Base-by-base conservation (phyloP, 2,888 invertebrate species). In the Lamellibrachia satsuma region DNA sequence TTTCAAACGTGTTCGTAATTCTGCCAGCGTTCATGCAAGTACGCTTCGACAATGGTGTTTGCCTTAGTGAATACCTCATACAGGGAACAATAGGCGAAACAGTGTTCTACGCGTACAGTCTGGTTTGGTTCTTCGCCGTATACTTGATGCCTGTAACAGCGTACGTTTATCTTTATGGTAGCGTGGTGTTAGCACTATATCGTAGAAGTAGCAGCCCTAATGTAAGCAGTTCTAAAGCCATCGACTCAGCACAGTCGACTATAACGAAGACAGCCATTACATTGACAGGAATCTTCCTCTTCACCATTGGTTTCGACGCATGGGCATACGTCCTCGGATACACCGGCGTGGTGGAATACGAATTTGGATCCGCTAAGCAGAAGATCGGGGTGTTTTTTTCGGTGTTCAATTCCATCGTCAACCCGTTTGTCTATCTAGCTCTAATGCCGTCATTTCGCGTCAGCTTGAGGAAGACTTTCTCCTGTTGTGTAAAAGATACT, bases 321-420 rank as follows among this genome's bases (percentile, higher is more conserved):
- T 91, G 91, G 91, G 52, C 91, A 52, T 91, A 91, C n/a, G 22
- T 57, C 52, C 52, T 91, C 52, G 91, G 91, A 8, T 91, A 91
- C 55, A 91, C 91, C 11, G 55, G 57, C 57, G 91, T 91, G 39
- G 52, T 52, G 52, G 52, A 52, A 11, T 91, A 91, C 57, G n/a
- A 91, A 91, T 91, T 91, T 52, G 91, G 91, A n/a, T 91, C 91
- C 39, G n/a, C 91, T 52, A 55, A n/a, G 7, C 91, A 91, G 57
- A 91, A 91, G 57, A 51, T 91, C 52, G 91, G 91, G 11, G 91
- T 91, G 57, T 91, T 91, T 27, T 91, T 91, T 15, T 52, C 91
- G 0, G 91, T 91, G 9, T 91, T 52, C 91, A 91, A 91, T 57
- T 52, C 55, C n/a, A 27, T 91, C n/a, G n/a, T 91, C 9, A 91